These are phyloP conservation scores for Nyctalus aviator DNA, from an alignment of 2,797 vertebrate species.

Conservation along the genomic window DNA sequence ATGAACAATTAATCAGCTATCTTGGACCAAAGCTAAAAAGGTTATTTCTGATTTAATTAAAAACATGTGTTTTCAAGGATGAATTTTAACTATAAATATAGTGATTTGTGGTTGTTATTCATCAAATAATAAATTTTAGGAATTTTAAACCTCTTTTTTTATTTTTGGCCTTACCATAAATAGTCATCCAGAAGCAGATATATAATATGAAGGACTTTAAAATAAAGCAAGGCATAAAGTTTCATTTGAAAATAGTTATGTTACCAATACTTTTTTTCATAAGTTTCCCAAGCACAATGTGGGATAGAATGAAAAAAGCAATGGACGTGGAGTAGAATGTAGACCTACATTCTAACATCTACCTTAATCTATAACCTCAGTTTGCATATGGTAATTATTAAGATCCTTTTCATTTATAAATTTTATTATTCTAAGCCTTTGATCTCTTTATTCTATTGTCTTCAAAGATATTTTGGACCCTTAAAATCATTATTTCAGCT, in stretches of 20 bases:
- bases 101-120: not conserved
- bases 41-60: constrained; percentile 10
- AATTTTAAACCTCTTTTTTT: not conserved
- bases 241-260: not conserved
- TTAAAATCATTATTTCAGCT: not conserved
- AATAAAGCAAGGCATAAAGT: not conserved
- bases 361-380: not conserved
- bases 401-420: not conserved
- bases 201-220: not conserved
- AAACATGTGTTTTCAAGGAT: not conserved
- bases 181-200: not conserved
- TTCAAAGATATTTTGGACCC: not conserved
- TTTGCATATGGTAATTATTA: not conserved
- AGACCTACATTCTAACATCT: not conserved
- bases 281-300: not conserved
- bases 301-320: not conserved
- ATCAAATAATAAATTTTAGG: not conserved
- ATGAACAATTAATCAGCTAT: not conserved
- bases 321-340: not conserved
- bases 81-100: constrained; percentile 13
- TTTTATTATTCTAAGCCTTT: constrained; percentile 16
- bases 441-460: constrained; percentile 2
- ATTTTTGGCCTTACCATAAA: not conserved
- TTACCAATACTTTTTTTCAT: not conserved
- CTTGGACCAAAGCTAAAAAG: not conserved